These are phyloP conservation scores for Agrilus planipennis DNA, from an alignment of 1,140 invertebrate species.

Conservation along the genomic window DNA sequence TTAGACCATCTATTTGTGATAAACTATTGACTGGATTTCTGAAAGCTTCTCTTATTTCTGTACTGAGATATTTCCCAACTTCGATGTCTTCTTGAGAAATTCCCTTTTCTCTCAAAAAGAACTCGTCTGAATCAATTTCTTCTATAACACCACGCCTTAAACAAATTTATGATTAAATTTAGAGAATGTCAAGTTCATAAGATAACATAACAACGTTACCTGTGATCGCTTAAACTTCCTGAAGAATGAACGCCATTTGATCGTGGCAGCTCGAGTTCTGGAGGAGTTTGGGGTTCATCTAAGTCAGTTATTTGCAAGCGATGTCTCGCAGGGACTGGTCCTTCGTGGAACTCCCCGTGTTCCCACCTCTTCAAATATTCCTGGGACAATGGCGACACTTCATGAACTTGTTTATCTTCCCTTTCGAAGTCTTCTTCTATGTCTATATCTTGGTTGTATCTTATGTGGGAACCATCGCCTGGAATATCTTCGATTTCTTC, in stretches of 20 bases:
- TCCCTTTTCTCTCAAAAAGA: slow-evolving; percentile 65
- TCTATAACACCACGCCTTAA: slow-evolving; percentile 59
- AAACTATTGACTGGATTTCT: slow-evolving; percentile 51
- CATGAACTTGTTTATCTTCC: slow-evolving; percentile 25
- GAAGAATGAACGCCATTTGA: slow-evolving; percentile 15
- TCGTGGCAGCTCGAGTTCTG: neutral
- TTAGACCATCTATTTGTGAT: slow-evolving; percentile 35
- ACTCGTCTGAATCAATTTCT: slow-evolving; percentile 77
- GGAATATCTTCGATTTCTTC: slow-evolving; percentile 17
- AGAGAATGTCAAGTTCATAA: no score
- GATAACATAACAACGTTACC: no score
- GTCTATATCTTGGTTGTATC: slow-evolving; percentile 24
- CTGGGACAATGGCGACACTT: slow-evolving; percentile 8
- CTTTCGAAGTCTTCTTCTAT: slow-evolving; percentile 26
- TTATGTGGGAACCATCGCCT: slow-evolving; percentile 16
- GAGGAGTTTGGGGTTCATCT: slow-evolving; percentile 16
- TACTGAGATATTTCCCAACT: slow-evolving; percentile 58
- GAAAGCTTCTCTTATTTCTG: slow-evolving; percentile 67
- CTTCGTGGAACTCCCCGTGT: slow-evolving; percentile 32
- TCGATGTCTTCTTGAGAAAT: slow-evolving; percentile 72
- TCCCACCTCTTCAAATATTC: slow-evolving; percentile 22
- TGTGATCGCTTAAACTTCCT: slow-evolving; percentile 16
- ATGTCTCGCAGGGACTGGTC: neutral
- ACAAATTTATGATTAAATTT: no score
- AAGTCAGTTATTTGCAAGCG: slow-evolving; percentile 27